Base-by-base conservation (phyloP, 2,113 vertebrate genomes). In the Regulus satrapa region DNA sequence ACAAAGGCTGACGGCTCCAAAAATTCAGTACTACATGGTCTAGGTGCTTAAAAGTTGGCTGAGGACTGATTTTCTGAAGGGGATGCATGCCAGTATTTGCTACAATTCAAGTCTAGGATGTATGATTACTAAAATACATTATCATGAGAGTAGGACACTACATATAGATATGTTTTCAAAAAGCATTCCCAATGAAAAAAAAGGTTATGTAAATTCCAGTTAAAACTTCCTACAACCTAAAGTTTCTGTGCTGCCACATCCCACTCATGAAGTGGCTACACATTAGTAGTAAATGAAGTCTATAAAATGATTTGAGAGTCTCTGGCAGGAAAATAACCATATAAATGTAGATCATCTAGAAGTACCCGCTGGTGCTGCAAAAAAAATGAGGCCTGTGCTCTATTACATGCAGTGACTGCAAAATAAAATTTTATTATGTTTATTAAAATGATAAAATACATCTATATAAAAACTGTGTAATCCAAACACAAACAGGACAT, bases 391-490 rank as follows among this genome's bases (percentile, higher is more conserved):
- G 67, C 20, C 76, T 74, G 69, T 54, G 49, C 28, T 91, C 51
- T 71, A 59, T 43, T 81, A 68, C 69, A 84, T 2, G 48, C 73
- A 78, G 76, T 8, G 68, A 82, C 93, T 82, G 66, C 40, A 87
- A 89, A 87, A 67, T 68, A 87, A 85, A 84, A 82, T 72, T 95
- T 92, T 89, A 94, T 77, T 48, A 54, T 59, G 83, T 91, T 94
- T 92, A 95, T 94, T 95, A 96, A 95, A 95, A 91, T 86, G 89
- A 92, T 54, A 67, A 78, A 95, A 81, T 49, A 81, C 71, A 85
- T 36, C 76, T 63, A 21, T 46, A 84, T 64, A 89, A 78, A 62
- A 89, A 16, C 48, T 59, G 31, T n/a, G 76, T 45, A 69, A 91
- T 51, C 61, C 61, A 76, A 80, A 81, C 3, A 31, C 52, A 38